Conservation (phyloP, 1,140 invertebrate genomes). For the Meloidogyne chitwoodi region DNA sequence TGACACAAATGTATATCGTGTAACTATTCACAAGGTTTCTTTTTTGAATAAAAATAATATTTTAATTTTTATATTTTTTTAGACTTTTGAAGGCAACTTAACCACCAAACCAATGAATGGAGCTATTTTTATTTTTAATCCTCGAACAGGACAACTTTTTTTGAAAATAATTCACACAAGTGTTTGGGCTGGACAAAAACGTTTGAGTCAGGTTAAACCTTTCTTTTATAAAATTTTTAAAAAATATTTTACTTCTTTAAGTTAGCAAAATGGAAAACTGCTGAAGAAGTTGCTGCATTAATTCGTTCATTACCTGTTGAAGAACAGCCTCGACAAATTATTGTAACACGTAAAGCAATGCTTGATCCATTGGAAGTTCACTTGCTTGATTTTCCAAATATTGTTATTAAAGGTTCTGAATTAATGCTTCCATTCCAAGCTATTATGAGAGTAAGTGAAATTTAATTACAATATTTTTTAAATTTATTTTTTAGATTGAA, state of each 20-base stretch:
- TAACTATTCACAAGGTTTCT: constrained; percentile 90
- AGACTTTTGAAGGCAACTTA: constrained; percentile 96
- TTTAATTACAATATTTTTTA: constrained; percentile 14
- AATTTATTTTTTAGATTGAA: constrained; percentile 82
- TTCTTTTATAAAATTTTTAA: constrained; percentile 6
- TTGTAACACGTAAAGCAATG: constrained; percentile 98
- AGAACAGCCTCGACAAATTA: constrained; percentile 99
- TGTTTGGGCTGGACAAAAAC: constrained; percentile 89
- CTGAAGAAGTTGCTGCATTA: constrained; percentile 97
- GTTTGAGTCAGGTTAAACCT: constrained; percentile 65
- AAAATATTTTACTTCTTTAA: constrained; percentile 60
- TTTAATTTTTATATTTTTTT: constrained; percentile 48
- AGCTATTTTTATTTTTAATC: constrained; percentile 99
- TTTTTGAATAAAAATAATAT: constrained; percentile 69
- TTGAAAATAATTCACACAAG: constrained; percentile 99
- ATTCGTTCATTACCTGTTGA: constrained; percentile 97
- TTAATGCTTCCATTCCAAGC: constrained; percentile 97
- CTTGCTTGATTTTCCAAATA: constrained; percentile 97
- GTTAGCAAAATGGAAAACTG: constrained; percentile 97
- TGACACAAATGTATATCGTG: constrained; percentile 97
- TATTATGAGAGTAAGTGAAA: constrained; percentile 75
- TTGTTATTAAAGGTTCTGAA: constrained; percentile 98
- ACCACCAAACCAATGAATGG: constrained; percentile 99
- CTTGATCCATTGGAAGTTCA: constrained; percentile 98
- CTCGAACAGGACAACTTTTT: constrained; percentile 96